These are phyloP conservation scores for Lucilia cuprina DNA, from an alignment of 1,140 invertebrate species.

Conservation along the genomic window DNA sequence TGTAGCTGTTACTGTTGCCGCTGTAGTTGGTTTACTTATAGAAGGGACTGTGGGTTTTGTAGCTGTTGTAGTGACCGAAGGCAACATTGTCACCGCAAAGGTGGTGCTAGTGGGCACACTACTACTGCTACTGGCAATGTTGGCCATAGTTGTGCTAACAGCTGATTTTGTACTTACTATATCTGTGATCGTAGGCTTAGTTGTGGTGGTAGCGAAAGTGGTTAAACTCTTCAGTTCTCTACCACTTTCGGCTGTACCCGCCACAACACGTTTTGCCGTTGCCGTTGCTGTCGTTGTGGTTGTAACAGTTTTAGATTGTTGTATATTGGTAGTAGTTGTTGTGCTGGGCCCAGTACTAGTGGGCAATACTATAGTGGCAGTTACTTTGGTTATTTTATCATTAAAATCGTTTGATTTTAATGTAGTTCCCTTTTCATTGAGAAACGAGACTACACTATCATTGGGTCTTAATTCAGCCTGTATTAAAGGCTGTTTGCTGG, in stretches of 20 bases:
- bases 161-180: background rate
- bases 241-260: constrained; percentile 54
- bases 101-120: background rate
- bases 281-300: constrained; percentile 22
- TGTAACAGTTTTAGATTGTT: background rate
- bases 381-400: constrained; percentile 39
- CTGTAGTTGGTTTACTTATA: background rate
- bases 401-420: constrained; percentile 5
- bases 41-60: background rate
- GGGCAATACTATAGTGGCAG: constrained; percentile 39
- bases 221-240: constrained; percentile 51
- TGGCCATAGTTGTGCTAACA: background rate
- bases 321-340: background rate
- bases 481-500: constrained; percentile 55
- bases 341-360: constrained; percentile 23
- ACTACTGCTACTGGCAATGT: background rate
- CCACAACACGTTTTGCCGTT: constrained; percentile 49
- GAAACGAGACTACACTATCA: constrained; percentile 40
- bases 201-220: constrained; percentile 43
- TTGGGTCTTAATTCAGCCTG: constrained; percentile 36
- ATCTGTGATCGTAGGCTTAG: background rate
- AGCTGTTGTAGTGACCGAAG: background rate
- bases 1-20: constrained; percentile 1
- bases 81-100: constrained; percentile 18
- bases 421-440: constrained; percentile 35